Conservation (phyloP, 2,888 invertebrate genomes). For the Myopa tessellatipennis region DNA sequence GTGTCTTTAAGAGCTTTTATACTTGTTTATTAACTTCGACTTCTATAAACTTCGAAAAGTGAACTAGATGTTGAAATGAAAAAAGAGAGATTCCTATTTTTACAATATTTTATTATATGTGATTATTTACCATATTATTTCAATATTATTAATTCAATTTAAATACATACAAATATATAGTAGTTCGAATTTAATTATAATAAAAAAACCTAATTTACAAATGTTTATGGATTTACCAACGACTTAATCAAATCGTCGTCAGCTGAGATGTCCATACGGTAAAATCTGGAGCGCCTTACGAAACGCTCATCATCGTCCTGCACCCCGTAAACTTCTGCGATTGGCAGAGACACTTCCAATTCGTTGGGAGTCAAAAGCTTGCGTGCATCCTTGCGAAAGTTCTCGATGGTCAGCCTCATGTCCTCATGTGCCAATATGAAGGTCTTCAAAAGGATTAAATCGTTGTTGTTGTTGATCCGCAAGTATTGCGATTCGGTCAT, state of each 20-base stretch:
- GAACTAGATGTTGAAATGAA: background rate
- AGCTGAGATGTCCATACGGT: too few relatives aligned
- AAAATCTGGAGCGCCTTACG: too few relatives aligned
- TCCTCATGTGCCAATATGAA: constrained; percentile 51
- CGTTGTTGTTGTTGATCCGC: constrained; percentile 43
- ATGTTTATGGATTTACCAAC: too few relatives aligned
- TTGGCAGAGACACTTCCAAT: constrained; percentile 59
- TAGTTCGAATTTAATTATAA: background rate
- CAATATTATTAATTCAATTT: background rate
- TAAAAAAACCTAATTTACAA: too few relatives aligned
- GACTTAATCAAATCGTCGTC: too few relatives aligned
- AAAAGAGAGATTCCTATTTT: background rate
- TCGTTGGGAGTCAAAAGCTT: constrained; percentile 62
- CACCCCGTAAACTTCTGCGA: constrained; percentile 60
- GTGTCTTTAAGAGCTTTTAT: background rate
- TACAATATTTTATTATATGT: background rate
- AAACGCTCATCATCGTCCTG: constrained; percentile 57
- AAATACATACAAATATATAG: constrained; percentile 3
- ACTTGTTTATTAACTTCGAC: background rate
- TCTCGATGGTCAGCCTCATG: too few relatives aligned
- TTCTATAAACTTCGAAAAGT: background rate
- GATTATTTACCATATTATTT: background rate
- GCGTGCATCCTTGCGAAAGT: constrained; percentile 63
- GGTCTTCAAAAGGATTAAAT: constrained; percentile 50
- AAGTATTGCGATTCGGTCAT: constrained; percentile 57